Evolutionary conservation across 2,888 invertebrate species (phyloP), one percentile per base, ranked within the genome.

Genomic region (Scelioninae gen. 1): DNA sequence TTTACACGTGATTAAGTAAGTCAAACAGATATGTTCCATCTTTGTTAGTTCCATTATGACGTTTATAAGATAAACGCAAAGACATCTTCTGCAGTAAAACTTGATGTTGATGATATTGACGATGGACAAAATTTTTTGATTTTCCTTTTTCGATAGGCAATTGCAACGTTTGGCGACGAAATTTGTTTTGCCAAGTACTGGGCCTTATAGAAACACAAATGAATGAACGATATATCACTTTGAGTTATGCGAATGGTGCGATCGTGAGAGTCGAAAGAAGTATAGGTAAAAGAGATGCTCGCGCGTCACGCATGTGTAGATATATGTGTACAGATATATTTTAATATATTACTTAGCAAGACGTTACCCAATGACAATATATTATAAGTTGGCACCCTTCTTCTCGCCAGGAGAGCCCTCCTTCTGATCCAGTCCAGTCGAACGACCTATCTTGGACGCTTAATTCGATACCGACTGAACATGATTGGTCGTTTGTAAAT

Each of bases 331-430:
- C 63, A 60, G 75, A 76, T 85, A 81, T 85, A 84, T 80, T 83
- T 84, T 87, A 87, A 89, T 90, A 88, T 89, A 88, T 89, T 88
- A 87, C 83, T 81, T 79, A 84, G 85, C 84, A 86, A 88, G 88
- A 89, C 87, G 87, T 90, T 88, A 88, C 85, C 86, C 88, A 87
- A 88, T 90, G 88, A 88, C 87, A 88, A 88, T 90, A 88, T 89
- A 89, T 90, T 89, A 88, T 88, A 88, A 86, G 86, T 85, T 77
- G 74, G 71, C 84, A 78, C 85, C 84, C 82, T 86, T 89, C 78
- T 76, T 86, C 86, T 86, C 83, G 47, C 56, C 47, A n/a, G 47
- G 34, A 49, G 71, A 71, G 29, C 60, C 49, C 51, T 72, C 56
- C 77, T 75, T 53, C 43, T 62, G 82, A 76, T 83, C 75, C 80